These are phyloP conservation scores for Periparus ater DNA, from an alignment of 2,797 vertebrate species.

Conservation along the genomic window DNA sequence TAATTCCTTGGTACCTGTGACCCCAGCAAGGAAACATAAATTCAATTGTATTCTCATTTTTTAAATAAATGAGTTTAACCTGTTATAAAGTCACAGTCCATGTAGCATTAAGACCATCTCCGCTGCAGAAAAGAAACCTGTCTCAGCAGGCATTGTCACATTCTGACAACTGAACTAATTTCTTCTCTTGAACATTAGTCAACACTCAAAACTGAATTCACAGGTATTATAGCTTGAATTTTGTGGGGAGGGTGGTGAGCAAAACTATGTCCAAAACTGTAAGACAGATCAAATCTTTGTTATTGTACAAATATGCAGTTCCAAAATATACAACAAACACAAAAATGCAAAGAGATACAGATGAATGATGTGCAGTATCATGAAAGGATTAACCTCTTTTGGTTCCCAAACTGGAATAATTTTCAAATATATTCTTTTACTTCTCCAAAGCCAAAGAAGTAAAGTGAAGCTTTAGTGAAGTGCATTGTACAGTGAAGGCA, in stretches of 20 bases:
- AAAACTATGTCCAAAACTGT: background rate
- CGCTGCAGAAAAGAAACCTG: slow-evolving; percentile 32
- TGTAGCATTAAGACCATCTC: slow-evolving; percentile 7
- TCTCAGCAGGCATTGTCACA: slow-evolving; percentile 8
- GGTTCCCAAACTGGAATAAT: background rate
- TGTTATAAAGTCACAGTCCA: slow-evolving; percentile 20
- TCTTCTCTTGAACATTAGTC: slow-evolving; percentile 16
- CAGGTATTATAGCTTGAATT: background rate
- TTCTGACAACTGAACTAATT: slow-evolving; percentile 43
- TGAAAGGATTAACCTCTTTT: background rate
- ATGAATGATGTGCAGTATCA: background rate
- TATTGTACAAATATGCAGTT: background rate
- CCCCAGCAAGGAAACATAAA: slow-evolving; percentile 2
- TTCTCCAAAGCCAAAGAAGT: background rate
- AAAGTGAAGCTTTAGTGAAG: background rate
- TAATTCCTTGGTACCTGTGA: slow-evolving; percentile 34
- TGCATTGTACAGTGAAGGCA: slow-evolving; percentile 1
- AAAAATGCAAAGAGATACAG: background rate
- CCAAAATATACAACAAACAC: background rate
- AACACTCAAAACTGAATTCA: slow-evolving; percentile 5
- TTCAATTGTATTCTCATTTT: background rate
- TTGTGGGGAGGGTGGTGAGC: background rate
- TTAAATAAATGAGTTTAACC: slow-evolving; percentile 36
- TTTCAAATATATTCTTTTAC: background rate
- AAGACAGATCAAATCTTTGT: background rate